phyloP scores from a whole-genome alignment of 2,888 invertebrate species.

The Erebia epiphron region DNA sequence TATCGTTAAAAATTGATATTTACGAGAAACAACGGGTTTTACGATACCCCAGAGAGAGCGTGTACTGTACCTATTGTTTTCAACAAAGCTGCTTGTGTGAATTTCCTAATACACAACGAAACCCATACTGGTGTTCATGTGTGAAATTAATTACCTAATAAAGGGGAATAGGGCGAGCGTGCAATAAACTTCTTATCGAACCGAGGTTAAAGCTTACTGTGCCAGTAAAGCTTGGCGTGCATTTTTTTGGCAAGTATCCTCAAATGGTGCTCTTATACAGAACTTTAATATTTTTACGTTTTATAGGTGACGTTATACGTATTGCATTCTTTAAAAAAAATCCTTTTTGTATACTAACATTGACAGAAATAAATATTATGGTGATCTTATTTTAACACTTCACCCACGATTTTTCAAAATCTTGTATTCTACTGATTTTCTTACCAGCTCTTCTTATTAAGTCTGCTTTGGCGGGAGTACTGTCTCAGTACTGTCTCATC shows the following conservation, averaged over 20 bases:
- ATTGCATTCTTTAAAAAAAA: no score
- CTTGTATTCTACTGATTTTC: no score
- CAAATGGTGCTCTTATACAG: background rate
- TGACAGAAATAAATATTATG: no score
- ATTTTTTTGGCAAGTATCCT: background rate
- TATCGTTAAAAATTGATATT: conserved; percentile 32
- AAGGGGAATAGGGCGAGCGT: conserved; percentile 34
- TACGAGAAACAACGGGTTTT: conserved; percentile 31
- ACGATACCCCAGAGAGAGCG: conserved; percentile 23
- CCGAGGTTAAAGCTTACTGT: conserved; percentile 19
- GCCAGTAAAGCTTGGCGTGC: conserved; percentile 9
- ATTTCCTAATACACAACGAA: conserved; percentile 5
- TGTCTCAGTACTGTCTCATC: no score
- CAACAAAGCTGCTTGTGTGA: conserved; percentile 10
- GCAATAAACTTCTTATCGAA: conserved; percentile 37
- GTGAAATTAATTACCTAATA: conserved; percentile 31
- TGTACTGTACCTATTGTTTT: conserved; percentile 18
- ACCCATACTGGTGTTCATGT: conserved; percentile 11
- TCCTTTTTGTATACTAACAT: no score
- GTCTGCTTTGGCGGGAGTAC: no score
- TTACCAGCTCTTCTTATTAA: no score
- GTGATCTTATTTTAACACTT: no score
- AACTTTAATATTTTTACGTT: background rate
- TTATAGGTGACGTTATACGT: background rate
- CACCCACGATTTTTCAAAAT: no score